Conservation (phyloP, 2,113 vertebrate genomes). For the Eptatretus burgeri region DNA sequence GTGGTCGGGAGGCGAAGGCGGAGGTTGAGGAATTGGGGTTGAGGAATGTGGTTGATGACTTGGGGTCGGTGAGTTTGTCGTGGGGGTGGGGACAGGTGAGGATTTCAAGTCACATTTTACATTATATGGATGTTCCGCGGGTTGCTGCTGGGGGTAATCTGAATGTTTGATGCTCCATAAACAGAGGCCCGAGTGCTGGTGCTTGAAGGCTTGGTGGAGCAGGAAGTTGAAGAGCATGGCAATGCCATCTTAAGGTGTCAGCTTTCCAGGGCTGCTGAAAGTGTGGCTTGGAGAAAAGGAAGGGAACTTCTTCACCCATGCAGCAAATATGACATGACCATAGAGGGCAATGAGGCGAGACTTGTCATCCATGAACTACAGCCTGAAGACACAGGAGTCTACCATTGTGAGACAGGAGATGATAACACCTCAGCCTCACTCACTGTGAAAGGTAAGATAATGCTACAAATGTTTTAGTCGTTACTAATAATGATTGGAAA, state of each 20-base stretch:
- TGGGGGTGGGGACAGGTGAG: no score
- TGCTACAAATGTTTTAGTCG: neutral
- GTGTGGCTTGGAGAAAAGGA: constrained; percentile 25
- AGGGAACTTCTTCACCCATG: constrained; percentile 11
- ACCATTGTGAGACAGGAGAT: constrained; percentile 6
- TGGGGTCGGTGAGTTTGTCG: no score
- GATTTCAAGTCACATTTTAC: no score
- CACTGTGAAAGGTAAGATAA: neutral
- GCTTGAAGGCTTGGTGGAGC: constrained; percentile 18
- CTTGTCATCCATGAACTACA: neutral
- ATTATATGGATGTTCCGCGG: no score
- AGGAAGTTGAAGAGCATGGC: constrained; percentile 19
- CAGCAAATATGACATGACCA: neutral
- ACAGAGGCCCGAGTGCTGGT: constrained; percentile 19
- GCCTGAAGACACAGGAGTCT: neutral
- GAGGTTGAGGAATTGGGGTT: no score
- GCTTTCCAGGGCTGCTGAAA: constrained; percentile 14
- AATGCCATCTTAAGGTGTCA: constrained; percentile 14
- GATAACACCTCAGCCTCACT: constrained; percentile 1
- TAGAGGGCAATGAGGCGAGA: neutral
- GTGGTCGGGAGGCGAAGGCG: no score
- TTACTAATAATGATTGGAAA: neutral
- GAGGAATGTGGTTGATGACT: no score
- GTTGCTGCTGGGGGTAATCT: no score
- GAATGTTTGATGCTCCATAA: neutral